Conservation (phyloP, 23 tunicate species). For the Diplosoma virens region DNA sequence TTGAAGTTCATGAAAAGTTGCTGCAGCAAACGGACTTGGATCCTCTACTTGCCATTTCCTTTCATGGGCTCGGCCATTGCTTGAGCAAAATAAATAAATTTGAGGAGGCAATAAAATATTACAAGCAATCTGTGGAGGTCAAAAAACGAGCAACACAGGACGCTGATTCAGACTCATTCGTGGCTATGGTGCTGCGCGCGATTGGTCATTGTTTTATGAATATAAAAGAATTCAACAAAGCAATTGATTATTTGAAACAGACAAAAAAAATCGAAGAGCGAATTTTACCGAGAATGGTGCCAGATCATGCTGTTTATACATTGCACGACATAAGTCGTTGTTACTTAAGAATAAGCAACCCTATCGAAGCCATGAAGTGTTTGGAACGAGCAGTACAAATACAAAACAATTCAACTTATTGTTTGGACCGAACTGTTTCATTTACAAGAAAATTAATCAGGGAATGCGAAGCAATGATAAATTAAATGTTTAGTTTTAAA, state of each 20-base stretch:
- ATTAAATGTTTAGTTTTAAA: too few relatives aligned
- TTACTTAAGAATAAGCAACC: too few relatives aligned
- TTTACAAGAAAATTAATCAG: too few relatives aligned
- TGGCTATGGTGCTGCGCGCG: neutral
- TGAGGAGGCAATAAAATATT: neutral
- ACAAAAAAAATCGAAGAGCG: neutral
- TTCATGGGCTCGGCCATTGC: conserved; percentile 4
- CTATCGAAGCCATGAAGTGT: too few relatives aligned
- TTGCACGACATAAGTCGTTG: too few relatives aligned
- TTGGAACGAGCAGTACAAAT: too few relatives aligned
- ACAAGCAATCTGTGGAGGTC: neutral
- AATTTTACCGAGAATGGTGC: too few relatives aligned
- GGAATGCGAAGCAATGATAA: too few relatives aligned
- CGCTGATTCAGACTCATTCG: neutral
- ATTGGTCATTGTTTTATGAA: neutral
- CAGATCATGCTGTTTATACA: too few relatives aligned
- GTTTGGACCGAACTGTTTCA: too few relatives aligned
- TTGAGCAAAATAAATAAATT: neutral
- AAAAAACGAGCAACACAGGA: neutral
- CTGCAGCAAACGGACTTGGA: neutral
- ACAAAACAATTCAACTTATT: too few relatives aligned
- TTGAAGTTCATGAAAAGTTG: neutral
- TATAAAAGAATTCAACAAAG: neutral
- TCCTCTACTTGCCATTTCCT: neutral
- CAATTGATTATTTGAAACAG: neutral